Conservation (phyloP, 1,140 invertebrate genomes). For the Mylabris phalerata region DNA sequence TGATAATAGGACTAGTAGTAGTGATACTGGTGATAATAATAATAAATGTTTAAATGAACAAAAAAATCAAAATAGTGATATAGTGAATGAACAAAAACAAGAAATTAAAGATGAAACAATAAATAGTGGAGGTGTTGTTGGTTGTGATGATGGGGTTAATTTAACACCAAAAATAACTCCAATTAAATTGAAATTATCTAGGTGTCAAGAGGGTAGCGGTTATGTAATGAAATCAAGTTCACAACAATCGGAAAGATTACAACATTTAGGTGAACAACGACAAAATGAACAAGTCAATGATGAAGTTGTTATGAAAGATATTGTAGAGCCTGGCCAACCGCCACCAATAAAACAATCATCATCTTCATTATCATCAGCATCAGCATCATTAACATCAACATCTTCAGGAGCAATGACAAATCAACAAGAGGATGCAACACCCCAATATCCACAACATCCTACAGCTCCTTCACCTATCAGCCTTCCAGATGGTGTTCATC, state of each 20-base stretch:
- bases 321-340: conserved; percentile 27
- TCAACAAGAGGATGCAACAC: no score
- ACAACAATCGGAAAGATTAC: conserved; percentile 6
- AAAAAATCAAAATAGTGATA: neutral
- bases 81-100: neutral
- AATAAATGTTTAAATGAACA: neutral
- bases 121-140: conserved; percentile 1
- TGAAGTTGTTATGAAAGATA: conserved; percentile 8
- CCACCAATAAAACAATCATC: conserved; percentile 10
- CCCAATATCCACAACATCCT: neutral
- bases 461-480: conserved; percentile 6
- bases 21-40: conserved; percentile 15
- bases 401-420: no score
- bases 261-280: conserved; percentile 22
- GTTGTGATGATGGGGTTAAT: neutral
- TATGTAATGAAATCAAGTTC: conserved; percentile 51
- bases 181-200: conserved; percentile 72
- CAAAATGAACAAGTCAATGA: conserved; percentile 29
- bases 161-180: conserved; percentile 55
- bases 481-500: conserved; percentile 15
- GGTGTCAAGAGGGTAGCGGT: conserved; percentile 64
- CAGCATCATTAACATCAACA: neutral
- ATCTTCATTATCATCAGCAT: no score
- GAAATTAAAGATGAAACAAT: neutral
- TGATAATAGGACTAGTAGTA: conserved; percentile 30